A percentile compares a stretch with the other conserved stretches of the same genome.
phyloP scores from a whole-genome alignment of 1,140 invertebrate species.

The Parasteatoda tepidariorum region DNA sequence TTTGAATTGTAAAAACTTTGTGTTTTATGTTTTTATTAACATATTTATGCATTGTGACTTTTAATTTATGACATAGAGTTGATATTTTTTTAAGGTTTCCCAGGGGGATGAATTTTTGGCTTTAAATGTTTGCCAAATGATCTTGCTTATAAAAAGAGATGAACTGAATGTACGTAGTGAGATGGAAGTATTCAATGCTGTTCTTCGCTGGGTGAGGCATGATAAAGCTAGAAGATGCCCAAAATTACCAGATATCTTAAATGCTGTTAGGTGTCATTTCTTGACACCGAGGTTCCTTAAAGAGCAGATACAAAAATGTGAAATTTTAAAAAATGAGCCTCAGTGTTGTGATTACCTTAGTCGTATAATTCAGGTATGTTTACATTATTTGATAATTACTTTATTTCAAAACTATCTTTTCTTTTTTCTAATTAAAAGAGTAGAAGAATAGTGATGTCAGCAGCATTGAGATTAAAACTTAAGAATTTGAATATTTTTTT shows the following conservation, averaged over 20 bases:
- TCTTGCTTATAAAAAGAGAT: conserved; percentile 97
- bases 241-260: conserved; percentile 87
- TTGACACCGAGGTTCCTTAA: conserved; percentile 89
- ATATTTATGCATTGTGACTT: too few species aligned
- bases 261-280: conserved; percentile 89
- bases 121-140: conserved; percentile 91
- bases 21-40: too few species aligned
- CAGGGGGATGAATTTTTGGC: conserved; percentile 98
- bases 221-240: conserved; percentile 78
- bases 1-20: too few species aligned
- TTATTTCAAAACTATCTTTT: not conserved
- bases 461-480: too few species aligned
- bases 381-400: conserved; percentile 8
- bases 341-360: conserved; percentile 90
- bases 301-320: conserved; percentile 91
- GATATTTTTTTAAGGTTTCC: conserved; percentile 94
- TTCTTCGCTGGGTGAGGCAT: conserved; percentile 98
- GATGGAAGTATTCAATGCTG: conserved; percentile 95
- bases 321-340: conserved; percentile 84
- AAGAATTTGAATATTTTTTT: too few species aligned
- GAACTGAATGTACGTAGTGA: conserved; percentile 97
- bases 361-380: conserved; percentile 82
- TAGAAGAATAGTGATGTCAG: too few species aligned
- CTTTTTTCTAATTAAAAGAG: too few species aligned
- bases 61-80: not conserved